Evolutionary conservation across 2,888 invertebrate genomes (phyloP).

Genomic region (Drosophila sordidula): DNA sequence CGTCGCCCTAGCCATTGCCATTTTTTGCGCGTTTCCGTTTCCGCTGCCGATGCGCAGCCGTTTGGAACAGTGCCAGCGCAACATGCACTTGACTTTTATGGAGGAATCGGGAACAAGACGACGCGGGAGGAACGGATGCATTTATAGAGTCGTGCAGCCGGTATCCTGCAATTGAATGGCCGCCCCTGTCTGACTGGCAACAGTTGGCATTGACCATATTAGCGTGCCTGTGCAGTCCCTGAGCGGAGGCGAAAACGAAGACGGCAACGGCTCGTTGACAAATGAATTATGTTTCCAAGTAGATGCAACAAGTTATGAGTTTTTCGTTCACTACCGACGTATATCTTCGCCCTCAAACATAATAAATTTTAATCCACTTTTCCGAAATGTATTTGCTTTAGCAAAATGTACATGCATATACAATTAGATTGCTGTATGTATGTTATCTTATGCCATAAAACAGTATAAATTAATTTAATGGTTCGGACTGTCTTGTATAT

Average conservation of each 20-base stretch:
- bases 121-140: constrained; percentile 49
- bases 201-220: constrained; percentile 79
- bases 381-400: constrained; percentile 8
- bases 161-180: constrained; percentile 74
- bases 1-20: constrained; percentile 44
- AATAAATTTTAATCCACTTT: constrained; percentile 24
- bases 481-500: too few relatives aligned
- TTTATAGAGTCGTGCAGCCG: constrained; percentile 73
- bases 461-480: too few relatives aligned
- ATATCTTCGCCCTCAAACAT: neutral
- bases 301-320: constrained; percentile 71
- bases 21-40: constrained; percentile 75
- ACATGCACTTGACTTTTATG: constrained; percentile 70
- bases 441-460: too few relatives aligned
- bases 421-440: too few relatives aligned
- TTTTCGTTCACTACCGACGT: constrained; percentile 17
- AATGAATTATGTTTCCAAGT: constrained; percentile 62
- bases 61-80: constrained; percentile 68
- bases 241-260: neutral
- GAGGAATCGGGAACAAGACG: constrained; percentile 13
- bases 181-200: constrained; percentile 55
- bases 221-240: constrained; percentile 44
- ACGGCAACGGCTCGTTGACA: constrained; percentile 58
- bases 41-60: constrained; percentile 55
- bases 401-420: neutral